Base-by-base conservation (phyloP, 2,113 vertebrate genomes). In the Pseudopodoces humilis region DNA sequence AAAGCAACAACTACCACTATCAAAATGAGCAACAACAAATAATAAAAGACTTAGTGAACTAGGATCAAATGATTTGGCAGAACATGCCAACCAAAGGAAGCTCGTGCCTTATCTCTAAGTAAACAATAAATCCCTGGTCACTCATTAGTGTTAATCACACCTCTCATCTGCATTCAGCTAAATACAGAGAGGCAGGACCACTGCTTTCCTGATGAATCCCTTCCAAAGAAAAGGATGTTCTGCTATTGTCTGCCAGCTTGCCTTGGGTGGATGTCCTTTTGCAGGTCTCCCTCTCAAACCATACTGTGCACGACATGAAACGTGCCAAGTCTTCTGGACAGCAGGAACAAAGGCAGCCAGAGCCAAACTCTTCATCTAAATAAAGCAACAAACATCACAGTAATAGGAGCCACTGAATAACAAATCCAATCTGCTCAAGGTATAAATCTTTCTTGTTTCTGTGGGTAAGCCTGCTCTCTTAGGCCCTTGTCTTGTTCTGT, bases 131-230 rank as follows among this genome's bases (percentile, higher is more conserved):
- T 98, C 98, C 97, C 98, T 95, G 87, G 94, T 81, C 96, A 93
- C 97, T 98, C 98, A 96, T 98, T 97, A 97, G 90, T 72, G 94
- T 97, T 98, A 98, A 98, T 98, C 97, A 96, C 78, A 71, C 83
- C 96, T 97, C 97, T 98, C 96, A 97, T 98, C 97, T 98, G 97
- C 97, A 98, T 97, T 97, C 96, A 96, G 96, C 95, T 96, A 96
- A 96, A 97, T 93, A 95, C 92, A 96, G 96, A 94, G 92, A 97
- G 92, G 94, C 95, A 92, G 83, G 84, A 87, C 69, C 94, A 80
- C 28, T 60, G 88, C 59, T 93, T 94, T 96, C 81, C 95, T 93
- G 74, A 90, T 30, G 90, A 86, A 64, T 11, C 0, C 28, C 95
- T 95, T 94, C 83, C 64, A 94, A 90, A 80, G 94, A 53, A 97